These are phyloP conservation scores for Sebastiscus albofasciatus DNA, from an alignment of 2,797 vertebrate genomes.

Conservation along the genomic window DNA sequence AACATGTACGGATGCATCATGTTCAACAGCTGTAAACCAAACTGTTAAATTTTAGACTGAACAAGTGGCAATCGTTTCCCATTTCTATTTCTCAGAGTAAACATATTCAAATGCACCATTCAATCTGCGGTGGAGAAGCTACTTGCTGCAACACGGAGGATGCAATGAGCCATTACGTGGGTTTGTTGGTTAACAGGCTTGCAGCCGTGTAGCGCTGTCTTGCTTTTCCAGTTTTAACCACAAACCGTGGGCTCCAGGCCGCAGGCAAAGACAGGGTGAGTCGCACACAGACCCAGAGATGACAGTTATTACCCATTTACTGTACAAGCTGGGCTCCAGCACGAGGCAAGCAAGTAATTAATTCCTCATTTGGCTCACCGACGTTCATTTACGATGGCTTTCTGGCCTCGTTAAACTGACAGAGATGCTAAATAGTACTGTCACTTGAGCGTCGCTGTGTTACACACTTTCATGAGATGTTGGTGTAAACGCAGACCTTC, in stretches of 20 bases:
- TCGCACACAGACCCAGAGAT: constrained; percentile 12
- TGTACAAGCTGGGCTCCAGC: not conserved
- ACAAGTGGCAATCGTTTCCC: not conserved
- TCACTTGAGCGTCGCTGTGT: constrained; percentile 14
- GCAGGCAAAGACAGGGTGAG: not conserved
- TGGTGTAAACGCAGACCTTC: not conserved
- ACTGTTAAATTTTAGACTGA: not conserved
- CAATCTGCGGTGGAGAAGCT: constrained; percentile 3
- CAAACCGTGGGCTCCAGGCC: constrained; percentile 28
- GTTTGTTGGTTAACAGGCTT: constrained; percentile 38
- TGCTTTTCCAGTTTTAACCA: constrained; percentile 46
- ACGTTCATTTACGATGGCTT: constrained; percentile 34
- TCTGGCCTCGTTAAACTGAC: constrained; percentile 42
- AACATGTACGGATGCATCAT: not conserved
- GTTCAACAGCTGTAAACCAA: not conserved
- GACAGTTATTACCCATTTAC: constrained; percentile 55
- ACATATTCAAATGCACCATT: not conserved
- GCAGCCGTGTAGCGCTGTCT: not conserved
- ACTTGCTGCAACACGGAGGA: constrained; percentile 6
- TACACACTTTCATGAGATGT: not conserved
- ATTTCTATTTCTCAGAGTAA: not conserved
- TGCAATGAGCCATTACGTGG: constrained; percentile 41
- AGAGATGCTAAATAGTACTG: constrained; percentile 35
- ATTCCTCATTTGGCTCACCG: constrained; percentile 32
- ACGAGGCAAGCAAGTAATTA: constrained; percentile 44